A percentile compares a stretch with the other conserved stretches of the same genome.
Conservation (phyloP, 2,113 vertebrate species). For the Apaloderma vittatum region DNA sequence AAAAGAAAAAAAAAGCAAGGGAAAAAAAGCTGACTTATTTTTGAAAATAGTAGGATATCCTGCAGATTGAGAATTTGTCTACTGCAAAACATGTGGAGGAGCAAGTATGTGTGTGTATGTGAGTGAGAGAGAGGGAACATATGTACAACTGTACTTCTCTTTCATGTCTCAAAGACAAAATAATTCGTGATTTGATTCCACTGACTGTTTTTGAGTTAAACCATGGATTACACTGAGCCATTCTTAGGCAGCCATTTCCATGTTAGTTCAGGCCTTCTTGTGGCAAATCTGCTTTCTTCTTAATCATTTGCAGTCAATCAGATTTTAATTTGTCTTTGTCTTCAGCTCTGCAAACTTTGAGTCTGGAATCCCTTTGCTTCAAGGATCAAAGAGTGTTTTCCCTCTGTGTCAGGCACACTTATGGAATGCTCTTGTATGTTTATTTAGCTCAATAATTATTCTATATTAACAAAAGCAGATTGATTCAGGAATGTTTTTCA, state of each 20-base stretch:
- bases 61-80: not conserved
- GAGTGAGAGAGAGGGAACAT: not conserved
- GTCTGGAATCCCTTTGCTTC: slow-evolving; percentile 27
- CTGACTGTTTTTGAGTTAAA: slow-evolving; percentile 12
- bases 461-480: slow-evolving; percentile 41
- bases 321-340: slow-evolving; percentile 67
- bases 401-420: slow-evolving; percentile 17
- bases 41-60: not conserved
- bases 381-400: slow-evolving; percentile 45
- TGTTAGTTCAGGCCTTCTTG: not conserved
- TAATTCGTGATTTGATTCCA: not conserved
- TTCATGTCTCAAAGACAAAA: slow-evolving; percentile 17
- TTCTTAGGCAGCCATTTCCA: not conserved
- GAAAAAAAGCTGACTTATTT: not conserved
- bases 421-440: slow-evolving; percentile 31
- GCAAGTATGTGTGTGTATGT: not conserved
- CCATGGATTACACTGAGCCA: not conserved
- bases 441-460: slow-evolving; percentile 48
- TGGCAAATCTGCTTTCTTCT: slow-evolving; percentile 54
- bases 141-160: not conserved
- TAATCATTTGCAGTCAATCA: slow-evolving; percentile 66
- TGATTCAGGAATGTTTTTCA: slow-evolving; percentile 40
- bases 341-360: slow-evolving; percentile 41
- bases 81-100: not conserved
- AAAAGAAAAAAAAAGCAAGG: not conserved